Base-by-base conservation (phyloP, 2,888 invertebrate genomes). In the Acheta domesticus region DNA sequence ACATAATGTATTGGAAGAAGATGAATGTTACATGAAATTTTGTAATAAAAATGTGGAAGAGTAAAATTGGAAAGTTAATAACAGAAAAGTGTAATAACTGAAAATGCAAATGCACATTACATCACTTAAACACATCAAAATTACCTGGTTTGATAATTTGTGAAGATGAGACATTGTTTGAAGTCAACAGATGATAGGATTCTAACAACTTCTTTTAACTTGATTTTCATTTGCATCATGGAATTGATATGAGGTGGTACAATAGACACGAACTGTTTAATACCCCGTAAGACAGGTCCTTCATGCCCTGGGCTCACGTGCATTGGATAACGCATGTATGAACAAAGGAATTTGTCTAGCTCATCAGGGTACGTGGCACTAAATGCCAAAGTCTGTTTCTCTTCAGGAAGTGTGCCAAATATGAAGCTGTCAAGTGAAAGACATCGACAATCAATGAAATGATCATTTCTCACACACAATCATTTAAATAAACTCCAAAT, bases 321-420 rank as follows among this genome's bases (percentile, higher is more conserved):
- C 79, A 93, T 90, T 4, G 96, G 95, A 82, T 92, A 91, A 79
- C 91, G 88, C 92, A 98, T 95, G 85, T 94, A 94, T 77, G 90
- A 89, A 49, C 90, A 88, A 78, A 98, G 88, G 82, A 94, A 91
- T 19, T 88, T 87, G 83, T 94, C 93, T 78, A 97, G 87, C 80
- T 90, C 89, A 81, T 93, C 90, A 20, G 95, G 92, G 87, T 95
- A 98, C 19, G 99, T 99, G 11, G 99, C 99, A 86, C 98, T 98
- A 77, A 95, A 92, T 80, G 96, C 94, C 82, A 99, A 91, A 21
- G 97, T 92, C 89, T 99, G 99, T 85, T 96, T 96, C 83, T 91
- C 91, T 36, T 87, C 86, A 2, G 95, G 95, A 81, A 98, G 86
- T 76, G 88, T 86, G 75, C 91, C 90, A 85, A 93, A 94, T 78